These are phyloP conservation scores for Pterois miles DNA, from an alignment of 2,797 vertebrate species.

Conservation along the genomic window DNA sequence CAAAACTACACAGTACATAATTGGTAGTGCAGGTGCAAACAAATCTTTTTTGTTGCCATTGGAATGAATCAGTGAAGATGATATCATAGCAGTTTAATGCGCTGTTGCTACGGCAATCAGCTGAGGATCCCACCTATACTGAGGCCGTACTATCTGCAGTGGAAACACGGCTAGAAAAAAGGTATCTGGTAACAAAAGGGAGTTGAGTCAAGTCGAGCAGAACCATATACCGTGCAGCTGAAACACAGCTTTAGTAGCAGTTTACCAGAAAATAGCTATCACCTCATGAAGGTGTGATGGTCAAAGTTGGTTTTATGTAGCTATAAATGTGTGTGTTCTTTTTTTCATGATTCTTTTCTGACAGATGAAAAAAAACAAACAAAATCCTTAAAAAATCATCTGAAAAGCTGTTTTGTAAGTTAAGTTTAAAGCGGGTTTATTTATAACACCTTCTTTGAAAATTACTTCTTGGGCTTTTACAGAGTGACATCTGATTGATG, in stretches of 20 bases:
- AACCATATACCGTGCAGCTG: too few relatives aligned
- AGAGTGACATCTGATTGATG: conserved; percentile 22
- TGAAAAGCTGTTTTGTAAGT: not conserved
- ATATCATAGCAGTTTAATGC: too few relatives aligned
- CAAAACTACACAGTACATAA: too few relatives aligned
- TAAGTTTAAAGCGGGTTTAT: conserved; percentile 1
- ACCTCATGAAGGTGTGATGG: not conserved
- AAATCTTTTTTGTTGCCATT: too few relatives aligned
- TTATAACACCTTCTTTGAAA: not conserved
- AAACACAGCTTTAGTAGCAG: not conserved
- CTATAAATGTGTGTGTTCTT: not conserved
- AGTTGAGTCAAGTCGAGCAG: too few relatives aligned
- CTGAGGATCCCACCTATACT: too few relatives aligned
- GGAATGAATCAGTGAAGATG: too few relatives aligned
- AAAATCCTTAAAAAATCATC: not conserved
- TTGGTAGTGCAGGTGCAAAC: too few relatives aligned
- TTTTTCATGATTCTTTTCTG: not conserved
- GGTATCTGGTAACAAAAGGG: too few relatives aligned
- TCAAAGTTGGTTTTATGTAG: not conserved
- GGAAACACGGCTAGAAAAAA: too few relatives aligned
- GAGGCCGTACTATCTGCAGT: rapidly evolving
- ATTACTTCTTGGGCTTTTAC: not conserved
- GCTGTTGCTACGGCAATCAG: too few relatives aligned
- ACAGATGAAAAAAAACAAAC: not conserved
- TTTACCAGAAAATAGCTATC: not conserved